Conservation (phyloP, 2,888 invertebrate species). For the Seira ritae region DNA sequence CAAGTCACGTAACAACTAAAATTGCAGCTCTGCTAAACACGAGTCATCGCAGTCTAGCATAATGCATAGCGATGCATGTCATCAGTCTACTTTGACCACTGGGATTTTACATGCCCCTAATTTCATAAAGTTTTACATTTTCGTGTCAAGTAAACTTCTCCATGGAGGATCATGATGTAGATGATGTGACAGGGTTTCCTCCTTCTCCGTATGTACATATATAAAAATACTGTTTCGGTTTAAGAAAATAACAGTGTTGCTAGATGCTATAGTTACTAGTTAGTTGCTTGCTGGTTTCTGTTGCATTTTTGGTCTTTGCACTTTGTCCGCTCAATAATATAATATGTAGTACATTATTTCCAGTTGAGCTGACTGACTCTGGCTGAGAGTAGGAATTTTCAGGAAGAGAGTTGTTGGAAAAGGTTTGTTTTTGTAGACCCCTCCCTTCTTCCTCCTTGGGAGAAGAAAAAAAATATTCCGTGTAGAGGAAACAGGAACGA, state of each 20-base stretch:
- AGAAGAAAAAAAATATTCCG: slow-evolving; percentile 17
- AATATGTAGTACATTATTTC: background rate
- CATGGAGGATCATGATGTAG: slow-evolving; percentile 32
- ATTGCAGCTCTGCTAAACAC: background rate
- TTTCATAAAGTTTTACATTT: slow-evolving; percentile 44
- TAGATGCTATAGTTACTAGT: too few relatives aligned
- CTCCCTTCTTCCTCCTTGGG: slow-evolving; percentile 45
- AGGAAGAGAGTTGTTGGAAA: slow-evolving; percentile 11
- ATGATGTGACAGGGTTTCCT: slow-evolving; percentile 44
- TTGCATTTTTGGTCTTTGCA: background rate
- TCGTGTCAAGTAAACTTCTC: slow-evolving; percentile 42
- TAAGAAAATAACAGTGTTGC: too few relatives aligned
- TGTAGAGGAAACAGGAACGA: background rate
- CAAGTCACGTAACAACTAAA: background rate
- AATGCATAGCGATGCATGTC: too few relatives aligned
- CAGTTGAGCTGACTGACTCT: slow-evolving; percentile 15
- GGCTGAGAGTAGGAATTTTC: background rate
- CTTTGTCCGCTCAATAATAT: background rate
- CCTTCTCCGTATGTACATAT: background rate
- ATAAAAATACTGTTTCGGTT: too few relatives aligned
- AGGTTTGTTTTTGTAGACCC: slow-evolving; percentile 21
- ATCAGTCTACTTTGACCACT: slow-evolving; percentile 31
- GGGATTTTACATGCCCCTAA: slow-evolving; percentile 41
- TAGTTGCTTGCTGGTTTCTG: too few relatives aligned
- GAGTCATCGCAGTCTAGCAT: too few relatives aligned